A percentile compares a stretch with the other conserved stretches of the same genome.
Conservation (phyloP, 2,797 vertebrate species). For the Meda fulgida region DNA sequence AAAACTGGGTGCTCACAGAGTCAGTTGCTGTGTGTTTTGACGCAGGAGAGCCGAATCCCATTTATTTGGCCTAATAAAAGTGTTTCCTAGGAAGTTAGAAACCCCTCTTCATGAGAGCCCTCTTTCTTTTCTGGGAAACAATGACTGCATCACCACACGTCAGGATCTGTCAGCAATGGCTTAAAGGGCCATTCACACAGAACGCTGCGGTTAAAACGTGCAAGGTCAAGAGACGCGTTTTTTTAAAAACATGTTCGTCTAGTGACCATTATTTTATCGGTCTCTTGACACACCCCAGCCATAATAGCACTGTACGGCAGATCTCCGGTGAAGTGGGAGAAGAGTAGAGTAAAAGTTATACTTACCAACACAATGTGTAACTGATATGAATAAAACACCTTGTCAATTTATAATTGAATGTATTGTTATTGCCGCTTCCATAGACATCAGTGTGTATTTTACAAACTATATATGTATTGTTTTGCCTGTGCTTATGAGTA, state of each 20-base stretch:
- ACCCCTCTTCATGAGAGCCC: not conserved
- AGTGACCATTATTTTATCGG: no score
- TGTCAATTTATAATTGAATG: no score
- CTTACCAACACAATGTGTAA: no score
- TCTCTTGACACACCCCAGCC: no score
- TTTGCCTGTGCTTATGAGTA: no score
- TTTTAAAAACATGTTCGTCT: not conserved
- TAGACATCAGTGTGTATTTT: no score
- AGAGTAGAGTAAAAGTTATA: no score
- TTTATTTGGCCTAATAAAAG: constrained; percentile 51
- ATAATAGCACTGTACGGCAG: no score
- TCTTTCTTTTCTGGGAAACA: not conserved
- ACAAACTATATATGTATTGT: no score
- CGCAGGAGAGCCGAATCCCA: constrained; percentile 25
- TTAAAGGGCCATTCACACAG: not conserved
- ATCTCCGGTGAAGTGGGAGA: no score
- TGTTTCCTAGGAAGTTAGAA: constrained; percentile 11
- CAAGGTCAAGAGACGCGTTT: not conserved
- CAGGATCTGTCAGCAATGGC: not conserved
- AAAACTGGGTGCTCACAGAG: constrained; percentile 23
- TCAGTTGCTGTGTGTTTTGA: constrained; percentile 19
- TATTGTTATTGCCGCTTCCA: no score
- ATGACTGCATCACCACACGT: not conserved
- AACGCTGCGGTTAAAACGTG: not conserved
- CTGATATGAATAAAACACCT: no score